Conservation (phyloP, 2,797 vertebrate genomes). For the Serranus cabrilla region DNA sequence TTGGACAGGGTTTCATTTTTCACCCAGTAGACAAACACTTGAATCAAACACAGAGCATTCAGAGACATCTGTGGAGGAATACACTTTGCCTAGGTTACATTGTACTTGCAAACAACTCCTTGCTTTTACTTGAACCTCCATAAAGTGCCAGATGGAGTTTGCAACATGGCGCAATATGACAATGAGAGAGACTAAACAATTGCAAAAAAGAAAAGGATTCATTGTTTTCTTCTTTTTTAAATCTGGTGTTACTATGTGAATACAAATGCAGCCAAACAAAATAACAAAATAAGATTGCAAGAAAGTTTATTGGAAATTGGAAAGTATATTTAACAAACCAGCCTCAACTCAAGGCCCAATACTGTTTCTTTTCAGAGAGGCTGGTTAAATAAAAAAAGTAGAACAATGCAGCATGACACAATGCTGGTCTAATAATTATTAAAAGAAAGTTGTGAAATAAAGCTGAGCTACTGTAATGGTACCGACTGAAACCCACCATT, state of each 20-base stretch:
- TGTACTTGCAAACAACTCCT: slow-evolving; percentile 1
- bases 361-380: background rate
- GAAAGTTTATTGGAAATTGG: background rate
- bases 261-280: background rate
- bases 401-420: background rate
- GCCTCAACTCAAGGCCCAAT: background rate
- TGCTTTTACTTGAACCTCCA: background rate
- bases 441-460: background rate
- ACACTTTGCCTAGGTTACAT: background rate
- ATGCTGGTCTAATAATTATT: slow-evolving; percentile 1
- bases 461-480: slow-evolving; percentile 6
- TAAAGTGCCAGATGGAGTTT: slow-evolving; percentile 15
- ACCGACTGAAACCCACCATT: too few species aligned
- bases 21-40: slow-evolving; percentile 4
- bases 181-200: background rate
- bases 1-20: slow-evolving; percentile 42
- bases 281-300: background rate
- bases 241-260: background rate
- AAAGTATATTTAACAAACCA: background rate
- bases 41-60: slow-evolving; percentile 22
- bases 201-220: background rate
- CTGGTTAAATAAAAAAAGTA: background rate
- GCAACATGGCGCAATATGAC: background rate
- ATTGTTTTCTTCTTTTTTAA: background rate
- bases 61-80: slow-evolving; percentile 15